These are phyloP conservation scores for Drosophila equinoxialis DNA, from an alignment of 1,140 invertebrate species.

Conservation along the genomic window DNA sequence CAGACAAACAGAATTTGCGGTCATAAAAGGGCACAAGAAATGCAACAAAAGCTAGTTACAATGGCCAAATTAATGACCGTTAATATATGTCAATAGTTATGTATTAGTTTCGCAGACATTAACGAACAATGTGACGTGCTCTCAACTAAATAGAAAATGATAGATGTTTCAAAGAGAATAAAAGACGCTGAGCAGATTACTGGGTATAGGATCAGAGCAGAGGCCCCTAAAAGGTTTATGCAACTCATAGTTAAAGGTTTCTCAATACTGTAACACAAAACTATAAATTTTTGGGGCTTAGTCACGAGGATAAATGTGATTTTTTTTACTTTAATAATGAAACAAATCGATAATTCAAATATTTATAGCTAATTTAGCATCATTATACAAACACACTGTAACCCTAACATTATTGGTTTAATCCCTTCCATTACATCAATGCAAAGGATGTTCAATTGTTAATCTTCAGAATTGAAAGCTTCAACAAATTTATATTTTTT, in stretches of 20 bases:
- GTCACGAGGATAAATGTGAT: too few relatives aligned
- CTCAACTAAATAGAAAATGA: too few relatives aligned
- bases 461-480: slow-evolving; percentile 56
- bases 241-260: too few relatives aligned
- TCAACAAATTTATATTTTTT: slow-evolving; percentile 45
- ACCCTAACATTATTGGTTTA: background rate
- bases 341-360: slow-evolving; percentile 71
- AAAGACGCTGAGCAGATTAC: too few relatives aligned
- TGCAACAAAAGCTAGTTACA: background rate
- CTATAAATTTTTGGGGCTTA: too few relatives aligned
- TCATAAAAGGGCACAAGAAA: background rate
- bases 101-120: too few relatives aligned
- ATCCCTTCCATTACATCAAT: slow-evolving; percentile 22
- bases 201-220: too few relatives aligned
- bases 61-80: background rate
- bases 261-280: too few relatives aligned
- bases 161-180: too few relatives aligned
- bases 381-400: slow-evolving; percentile 2
- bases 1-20: background rate
- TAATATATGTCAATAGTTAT: background rate
- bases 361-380: slow-evolving; percentile 67
- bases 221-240: too few relatives aligned
- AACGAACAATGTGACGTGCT: too few relatives aligned
- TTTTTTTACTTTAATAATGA: too few relatives aligned
- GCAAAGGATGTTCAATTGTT: slow-evolving; percentile 53